Conservation (phyloP, 2,113 vertebrate species). For the Nannospalax galili region DNA sequence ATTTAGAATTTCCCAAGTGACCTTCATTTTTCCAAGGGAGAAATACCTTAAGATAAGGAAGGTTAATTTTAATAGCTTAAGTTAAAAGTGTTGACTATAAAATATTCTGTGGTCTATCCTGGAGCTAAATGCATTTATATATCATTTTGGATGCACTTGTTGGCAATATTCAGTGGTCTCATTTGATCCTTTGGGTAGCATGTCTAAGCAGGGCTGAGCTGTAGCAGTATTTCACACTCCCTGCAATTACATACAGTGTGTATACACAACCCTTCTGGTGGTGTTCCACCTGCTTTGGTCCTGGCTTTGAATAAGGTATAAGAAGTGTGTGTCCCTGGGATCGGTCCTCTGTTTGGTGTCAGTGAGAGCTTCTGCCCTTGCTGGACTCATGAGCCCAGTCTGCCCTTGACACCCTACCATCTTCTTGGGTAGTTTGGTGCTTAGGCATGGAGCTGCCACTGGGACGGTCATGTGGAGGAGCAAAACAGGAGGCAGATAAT, state of each 20-base stretch:
- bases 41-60: neutral
- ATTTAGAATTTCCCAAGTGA: slow-evolving; percentile 27
- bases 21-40: neutral
- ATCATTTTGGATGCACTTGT: neutral
- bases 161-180: neutral
- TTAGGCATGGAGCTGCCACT: fast-evolving
- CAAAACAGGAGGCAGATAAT: neutral
- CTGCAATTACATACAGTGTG: neutral
- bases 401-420: fast-evolving
- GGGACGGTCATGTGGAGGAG: neutral
- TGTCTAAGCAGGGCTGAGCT: neutral
- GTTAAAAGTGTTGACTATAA: neutral
- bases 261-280: no score
- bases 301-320: neutral
- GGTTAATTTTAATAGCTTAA: slow-evolving; percentile 46
- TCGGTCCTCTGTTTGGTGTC: neutral
- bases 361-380: neutral
- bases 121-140: neutral
- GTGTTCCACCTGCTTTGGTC: neutral
- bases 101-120: neutral
- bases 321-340: neutral
- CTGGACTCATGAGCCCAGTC: neutral
- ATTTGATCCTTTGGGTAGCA: neutral
- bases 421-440: neutral
- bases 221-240: neutral